A percentile compares a stretch with the other conserved stretches of the same genome.
Evolutionary conservation across 1,140 invertebrate genomes (phyloP).

Genomic region (Macrostomum lignano): DNA sequence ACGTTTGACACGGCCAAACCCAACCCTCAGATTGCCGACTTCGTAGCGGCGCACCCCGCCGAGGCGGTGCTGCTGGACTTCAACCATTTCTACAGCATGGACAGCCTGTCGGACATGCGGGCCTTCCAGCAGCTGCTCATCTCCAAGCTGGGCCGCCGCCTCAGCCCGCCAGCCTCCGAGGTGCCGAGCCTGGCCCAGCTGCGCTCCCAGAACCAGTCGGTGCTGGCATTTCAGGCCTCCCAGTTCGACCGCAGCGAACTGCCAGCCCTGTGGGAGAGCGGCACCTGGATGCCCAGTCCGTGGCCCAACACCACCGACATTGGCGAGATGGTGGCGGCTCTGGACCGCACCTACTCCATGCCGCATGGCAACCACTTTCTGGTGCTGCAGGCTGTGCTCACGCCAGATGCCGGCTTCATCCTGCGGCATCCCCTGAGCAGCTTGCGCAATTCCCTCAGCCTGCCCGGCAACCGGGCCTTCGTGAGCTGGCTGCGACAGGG

Average conservation of each 20-base stretch:
- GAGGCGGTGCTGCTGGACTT: conserved; percentile 51
- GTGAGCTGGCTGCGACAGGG: conserved; percentile 30
- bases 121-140: too few species aligned
- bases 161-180: too few species aligned
- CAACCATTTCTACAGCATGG: conserved; percentile 53
- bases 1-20: too few species aligned
- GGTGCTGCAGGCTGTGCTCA: conserved; percentile 46
- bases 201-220: too few species aligned
- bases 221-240: too few species aligned
- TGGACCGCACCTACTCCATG: conserved; percentile 33
- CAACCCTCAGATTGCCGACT: too few species aligned
- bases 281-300: conserved; percentile 41
- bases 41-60: conserved; percentile 36
- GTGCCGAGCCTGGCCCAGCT: too few species aligned
- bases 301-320: conserved; percentile 44
- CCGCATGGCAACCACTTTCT: conserved; percentile 37
- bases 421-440: conserved; percentile 27
- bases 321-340: conserved; percentile 33
- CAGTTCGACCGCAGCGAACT: conserved; percentile 29
- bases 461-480: conserved; percentile 17
- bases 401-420: conserved; percentile 35
- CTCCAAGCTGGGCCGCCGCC: too few species aligned
- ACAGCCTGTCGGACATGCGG: conserved; percentile 33
- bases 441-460: conserved; percentile 21
- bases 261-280: conserved; percentile 36